These are phyloP conservation scores for Coenonympha glycerion DNA, from an alignment of 2,888 invertebrate genomes.

Conservation along the genomic window DNA sequence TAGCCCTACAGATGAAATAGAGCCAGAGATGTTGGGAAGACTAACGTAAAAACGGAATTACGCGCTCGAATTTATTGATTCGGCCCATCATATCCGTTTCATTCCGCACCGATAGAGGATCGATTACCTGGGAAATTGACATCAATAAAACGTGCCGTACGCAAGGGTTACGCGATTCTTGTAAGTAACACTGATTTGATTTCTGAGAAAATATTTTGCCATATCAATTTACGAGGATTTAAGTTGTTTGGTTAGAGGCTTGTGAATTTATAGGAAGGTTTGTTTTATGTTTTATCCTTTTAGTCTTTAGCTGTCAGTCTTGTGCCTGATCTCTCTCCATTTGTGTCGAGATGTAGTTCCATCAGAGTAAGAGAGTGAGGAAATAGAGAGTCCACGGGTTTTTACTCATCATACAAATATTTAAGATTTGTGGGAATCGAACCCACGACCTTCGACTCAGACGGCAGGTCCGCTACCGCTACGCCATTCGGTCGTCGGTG, in stretches of 20 bases:
- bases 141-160: background rate
- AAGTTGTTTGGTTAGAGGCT: too few relatives aligned
- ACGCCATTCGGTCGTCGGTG: too few relatives aligned
- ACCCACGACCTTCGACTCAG: too few relatives aligned
- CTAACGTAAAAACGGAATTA: background rate
- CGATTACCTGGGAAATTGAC: conserved; percentile 9
- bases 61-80: conserved; percentile 28
- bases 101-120: conserved; percentile 20
- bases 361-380: too few relatives aligned
- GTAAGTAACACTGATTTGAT: background rate
- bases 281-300: too few relatives aligned
- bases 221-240: background rate
- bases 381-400: too few relatives aligned
- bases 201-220: background rate
- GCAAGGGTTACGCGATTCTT: background rate
- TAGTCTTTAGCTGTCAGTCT: too few relatives aligned
- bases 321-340: background rate
- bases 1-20: background rate
- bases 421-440: too few relatives aligned
- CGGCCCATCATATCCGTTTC: conserved; percentile 27
- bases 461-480: too few relatives aligned
- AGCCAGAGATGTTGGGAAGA: background rate
- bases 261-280: too few relatives aligned
- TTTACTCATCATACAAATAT: too few relatives aligned
- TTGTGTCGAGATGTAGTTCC: background rate